phyloP scores from a whole-genome alignment of 2,888 invertebrate genomes.

The Alsophila aescularia region DNA sequence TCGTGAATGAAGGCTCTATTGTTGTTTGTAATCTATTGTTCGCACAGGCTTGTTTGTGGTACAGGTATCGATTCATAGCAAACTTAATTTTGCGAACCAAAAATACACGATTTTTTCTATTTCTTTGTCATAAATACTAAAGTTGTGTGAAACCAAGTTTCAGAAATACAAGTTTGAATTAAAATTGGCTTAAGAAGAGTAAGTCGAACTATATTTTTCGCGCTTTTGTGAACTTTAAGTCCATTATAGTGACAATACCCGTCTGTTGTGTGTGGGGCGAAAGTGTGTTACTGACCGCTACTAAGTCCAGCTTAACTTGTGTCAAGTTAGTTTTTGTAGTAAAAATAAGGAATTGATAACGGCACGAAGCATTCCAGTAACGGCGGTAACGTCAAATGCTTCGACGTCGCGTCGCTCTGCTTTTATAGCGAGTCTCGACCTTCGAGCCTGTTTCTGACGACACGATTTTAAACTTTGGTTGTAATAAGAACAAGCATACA shows the following conservation, averaged over 20 bases:
- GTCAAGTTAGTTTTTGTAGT: not conserved
- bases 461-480: too few species aligned
- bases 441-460: too few species aligned
- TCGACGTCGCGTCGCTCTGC: too few species aligned
- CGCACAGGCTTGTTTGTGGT: slow-evolving; percentile 48
- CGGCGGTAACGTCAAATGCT: too few species aligned
- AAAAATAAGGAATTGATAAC: not conserved
- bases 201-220: slow-evolving; percentile 43
- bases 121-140: not conserved
- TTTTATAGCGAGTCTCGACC: too few species aligned
- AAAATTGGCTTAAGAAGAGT: slow-evolving; percentile 12
- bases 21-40: slow-evolving; percentile 46
- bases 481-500: too few species aligned
- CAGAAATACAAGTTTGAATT: not conserved
- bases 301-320: not conserved
- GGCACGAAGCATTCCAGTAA: too few species aligned
- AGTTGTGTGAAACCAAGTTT: slow-evolving; percentile 11
- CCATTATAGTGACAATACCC: slow-evolving; percentile 49
- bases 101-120: not conserved
- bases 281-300: slow-evolving; percentile 29
- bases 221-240: slow-evolving; percentile 51
- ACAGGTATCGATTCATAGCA: slow-evolving; percentile 49
- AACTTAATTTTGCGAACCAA: slow-evolving; percentile 11
- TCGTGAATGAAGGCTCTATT: slow-evolving; percentile 63
- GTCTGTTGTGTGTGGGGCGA: slow-evolving; percentile 27